phyloP scores from a whole-genome alignment of 2,888 invertebrate genomes.

The Cerceris ruficornis region DNA sequence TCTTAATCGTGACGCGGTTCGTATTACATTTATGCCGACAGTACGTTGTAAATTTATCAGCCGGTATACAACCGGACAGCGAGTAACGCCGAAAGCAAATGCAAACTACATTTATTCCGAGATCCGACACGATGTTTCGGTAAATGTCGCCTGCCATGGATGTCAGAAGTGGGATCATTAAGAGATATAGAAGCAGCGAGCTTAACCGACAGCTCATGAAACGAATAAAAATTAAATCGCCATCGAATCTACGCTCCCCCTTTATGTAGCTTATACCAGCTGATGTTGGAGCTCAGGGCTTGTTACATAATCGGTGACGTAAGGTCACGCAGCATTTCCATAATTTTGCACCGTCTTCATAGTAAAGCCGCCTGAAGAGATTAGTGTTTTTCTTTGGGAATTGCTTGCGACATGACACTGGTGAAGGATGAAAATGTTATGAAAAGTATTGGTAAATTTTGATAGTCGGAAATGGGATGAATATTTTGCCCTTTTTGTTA shows the following conservation, averaged over 20 bases:
- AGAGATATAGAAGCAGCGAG: not conserved
- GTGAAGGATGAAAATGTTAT: too few species aligned
- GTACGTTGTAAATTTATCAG: constrained; percentile 21
- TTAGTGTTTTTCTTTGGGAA: too few species aligned
- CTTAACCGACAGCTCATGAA: not conserved
- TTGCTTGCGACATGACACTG: too few species aligned
- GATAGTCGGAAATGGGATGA: too few species aligned
- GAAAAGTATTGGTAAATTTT: too few species aligned
- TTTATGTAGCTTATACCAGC: not conserved
- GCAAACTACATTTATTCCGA: constrained; percentile 30
- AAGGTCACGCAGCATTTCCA: not conserved
- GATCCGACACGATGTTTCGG: not conserved
- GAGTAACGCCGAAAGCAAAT: constrained; percentile 22
- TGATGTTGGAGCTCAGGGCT: constrained; percentile 2
- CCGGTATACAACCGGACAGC: not conserved
- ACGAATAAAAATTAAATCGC: not conserved
- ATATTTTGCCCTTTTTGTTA: too few species aligned
- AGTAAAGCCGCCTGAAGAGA: too few species aligned
- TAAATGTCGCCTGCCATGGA: not conserved
- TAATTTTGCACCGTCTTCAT: not conserved
- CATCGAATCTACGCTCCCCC: not conserved
- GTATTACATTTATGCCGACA: constrained; percentile 12
- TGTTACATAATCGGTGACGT: constrained; percentile 14
- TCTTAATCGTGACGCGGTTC: constrained; percentile 27
- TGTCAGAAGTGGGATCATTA: not conserved